Evolutionary conservation across 1,140 invertebrate genomes (phyloP).

Genomic region (Periplaneta americana): DNA sequence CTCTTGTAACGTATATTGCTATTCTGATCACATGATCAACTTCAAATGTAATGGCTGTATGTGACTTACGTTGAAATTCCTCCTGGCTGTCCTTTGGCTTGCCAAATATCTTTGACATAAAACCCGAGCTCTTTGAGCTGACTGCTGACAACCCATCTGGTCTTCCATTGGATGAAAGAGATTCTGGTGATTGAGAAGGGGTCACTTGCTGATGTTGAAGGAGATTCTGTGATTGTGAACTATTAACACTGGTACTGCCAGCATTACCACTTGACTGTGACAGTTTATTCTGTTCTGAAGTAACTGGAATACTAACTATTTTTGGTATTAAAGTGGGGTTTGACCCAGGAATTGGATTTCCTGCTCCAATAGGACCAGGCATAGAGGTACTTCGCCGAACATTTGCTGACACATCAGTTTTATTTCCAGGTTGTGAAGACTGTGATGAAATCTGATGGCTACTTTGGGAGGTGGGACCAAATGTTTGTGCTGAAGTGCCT

Average conservation of each 20-base stretch:
- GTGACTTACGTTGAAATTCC: background rate
- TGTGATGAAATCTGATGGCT: conserved; percentile 6
- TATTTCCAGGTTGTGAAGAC: conserved; percentile 15
- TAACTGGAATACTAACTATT: background rate
- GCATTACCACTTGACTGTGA: background rate
- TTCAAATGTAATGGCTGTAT: too few relatives aligned
- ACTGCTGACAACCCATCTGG: conserved; percentile 24
- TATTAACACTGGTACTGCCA: background rate
- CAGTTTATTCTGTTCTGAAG: background rate
- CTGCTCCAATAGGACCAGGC: conserved; percentile 31
- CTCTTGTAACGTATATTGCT: too few relatives aligned
- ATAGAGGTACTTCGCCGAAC: conserved; percentile 31
- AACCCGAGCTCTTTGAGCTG: conserved; percentile 28
- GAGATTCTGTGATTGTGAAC: background rate
- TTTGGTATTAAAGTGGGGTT: conserved; percentile 18
- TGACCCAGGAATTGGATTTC: conserved; percentile 40
- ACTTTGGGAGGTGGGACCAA: conserved; percentile 12
- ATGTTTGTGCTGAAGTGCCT: background rate
- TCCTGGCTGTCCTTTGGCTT: conserved; percentile 28
- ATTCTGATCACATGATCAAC: too few relatives aligned
- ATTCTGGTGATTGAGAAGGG: conserved; percentile 14
- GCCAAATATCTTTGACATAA: conserved; percentile 40
- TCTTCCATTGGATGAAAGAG: conserved; percentile 20
- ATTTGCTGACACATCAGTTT: background rate
- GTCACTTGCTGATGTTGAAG: background rate